Conservation (phyloP, 2,797 vertebrate genomes). For the Bovichtus diacanthus region DNA sequence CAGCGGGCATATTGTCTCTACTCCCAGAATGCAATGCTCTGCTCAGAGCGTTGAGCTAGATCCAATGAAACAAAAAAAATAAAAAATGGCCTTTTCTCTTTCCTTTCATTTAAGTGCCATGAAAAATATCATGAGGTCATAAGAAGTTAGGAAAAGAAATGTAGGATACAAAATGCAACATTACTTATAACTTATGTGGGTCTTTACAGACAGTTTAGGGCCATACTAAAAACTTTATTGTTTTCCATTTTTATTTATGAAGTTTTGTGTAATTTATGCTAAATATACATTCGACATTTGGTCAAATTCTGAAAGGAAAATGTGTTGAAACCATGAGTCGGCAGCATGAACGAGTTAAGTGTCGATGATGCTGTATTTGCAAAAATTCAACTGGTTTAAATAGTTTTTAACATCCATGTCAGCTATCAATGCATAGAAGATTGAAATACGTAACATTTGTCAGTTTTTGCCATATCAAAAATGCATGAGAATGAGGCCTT, state of each 20-base stretch:
- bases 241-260: too few species aligned
- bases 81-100: neutral
- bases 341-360: too few species aligned
- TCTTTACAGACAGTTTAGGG: too few species aligned
- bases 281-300: neutral
- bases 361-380: neutral
- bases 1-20: conserved; percentile 31
- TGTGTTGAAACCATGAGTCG: neutral
- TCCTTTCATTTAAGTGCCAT: neutral
- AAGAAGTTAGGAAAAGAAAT: neutral
- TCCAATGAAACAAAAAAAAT: neutral
- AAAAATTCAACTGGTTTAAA: neutral
- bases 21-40: conserved; percentile 36
- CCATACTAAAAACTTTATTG: too few species aligned
- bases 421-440: neutral
- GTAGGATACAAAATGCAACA: neutral
- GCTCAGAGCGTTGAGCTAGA: neutral
- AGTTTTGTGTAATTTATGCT: too few species aligned
- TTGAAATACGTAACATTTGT: neutral
- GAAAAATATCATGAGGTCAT: neutral
- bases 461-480: neutral
- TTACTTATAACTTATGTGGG: too few species aligned
- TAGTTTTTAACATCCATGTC: neutral
- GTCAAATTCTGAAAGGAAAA: neutral
- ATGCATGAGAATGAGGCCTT: neutral